Conservation (phyloP, 2,888 invertebrate species). For the Carcina quercana region DNA sequence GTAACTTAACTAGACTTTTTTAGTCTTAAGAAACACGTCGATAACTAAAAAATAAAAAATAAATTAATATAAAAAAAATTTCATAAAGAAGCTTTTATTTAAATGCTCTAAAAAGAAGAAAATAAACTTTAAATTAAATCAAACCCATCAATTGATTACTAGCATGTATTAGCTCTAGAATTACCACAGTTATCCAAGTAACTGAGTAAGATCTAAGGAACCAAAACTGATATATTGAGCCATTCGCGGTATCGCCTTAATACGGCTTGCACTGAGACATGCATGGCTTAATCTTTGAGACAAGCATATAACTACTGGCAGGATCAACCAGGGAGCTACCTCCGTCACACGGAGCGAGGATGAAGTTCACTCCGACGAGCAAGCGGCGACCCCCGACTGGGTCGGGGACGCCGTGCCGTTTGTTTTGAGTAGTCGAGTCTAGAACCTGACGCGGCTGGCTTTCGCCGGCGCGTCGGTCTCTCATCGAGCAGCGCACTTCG, state of each 20-base stretch:
- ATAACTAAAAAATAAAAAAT: too few relatives aligned
- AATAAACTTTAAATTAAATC: too few relatives aligned
- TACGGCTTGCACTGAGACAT: conserved; percentile 76
- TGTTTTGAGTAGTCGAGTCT: too few relatives aligned
- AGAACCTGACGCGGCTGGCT: too few relatives aligned
- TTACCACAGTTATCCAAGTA: conserved; percentile 76
- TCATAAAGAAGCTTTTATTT: too few relatives aligned
- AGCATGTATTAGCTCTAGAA: conserved; percentile 76
- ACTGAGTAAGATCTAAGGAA: conserved; percentile 64
- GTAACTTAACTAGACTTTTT: too few relatives aligned
- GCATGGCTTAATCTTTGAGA: conserved; percentile 81
- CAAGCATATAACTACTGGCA: conserved; percentile 79
- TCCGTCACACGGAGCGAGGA: conserved; percentile 6
- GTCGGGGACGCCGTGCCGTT: conserved; percentile 2
- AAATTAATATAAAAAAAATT: too few relatives aligned
- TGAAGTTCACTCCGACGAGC: conserved; percentile 3
- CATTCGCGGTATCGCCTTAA: conserved; percentile 75
- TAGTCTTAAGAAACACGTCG: too few relatives aligned
- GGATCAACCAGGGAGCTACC: conserved; percentile 62
- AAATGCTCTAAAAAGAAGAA: too few relatives aligned
- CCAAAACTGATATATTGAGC: conserved; percentile 76
- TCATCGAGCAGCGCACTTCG: neutral
- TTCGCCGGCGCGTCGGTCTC: conserved; percentile 1
- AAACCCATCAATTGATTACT: too few relatives aligned
- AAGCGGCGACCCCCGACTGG: neutral